Conservation (phyloP, 1,140 invertebrate genomes). For the Prorops nasuta region DNA sequence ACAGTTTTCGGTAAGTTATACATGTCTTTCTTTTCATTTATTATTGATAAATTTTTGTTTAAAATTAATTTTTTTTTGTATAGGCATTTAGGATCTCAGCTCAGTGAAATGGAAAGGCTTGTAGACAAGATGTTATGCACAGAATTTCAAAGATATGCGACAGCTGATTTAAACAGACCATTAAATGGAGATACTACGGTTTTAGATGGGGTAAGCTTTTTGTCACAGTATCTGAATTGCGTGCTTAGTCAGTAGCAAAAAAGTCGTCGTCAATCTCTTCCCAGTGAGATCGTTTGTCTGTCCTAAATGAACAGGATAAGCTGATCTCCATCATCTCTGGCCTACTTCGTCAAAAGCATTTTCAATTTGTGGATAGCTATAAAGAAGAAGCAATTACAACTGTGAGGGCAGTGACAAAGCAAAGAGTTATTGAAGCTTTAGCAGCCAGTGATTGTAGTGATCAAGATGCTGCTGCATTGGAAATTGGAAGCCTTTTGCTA, state of each 20-base stretch:
- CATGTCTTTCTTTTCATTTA: conserved; percentile 5
- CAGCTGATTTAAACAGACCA: conserved; percentile 88
- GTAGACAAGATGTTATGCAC: conserved; percentile 96
- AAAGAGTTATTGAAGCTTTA: conserved; percentile 79
- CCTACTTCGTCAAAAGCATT: conserved; percentile 80
- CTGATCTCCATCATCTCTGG: conserved; percentile 86
- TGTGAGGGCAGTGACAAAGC: conserved; percentile 85
- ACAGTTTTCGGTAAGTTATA: conserved; percentile 74
- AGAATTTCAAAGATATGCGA: conserved; percentile 91
- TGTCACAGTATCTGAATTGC: not conserved
- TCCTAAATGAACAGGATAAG: conserved; percentile 67
- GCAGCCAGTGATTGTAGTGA: conserved; percentile 64
- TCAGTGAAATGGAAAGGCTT: conserved; percentile 94
- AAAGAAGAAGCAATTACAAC: conserved; percentile 87
- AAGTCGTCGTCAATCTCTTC: conserved; percentile 22
- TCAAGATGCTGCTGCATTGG: conserved; percentile 52
- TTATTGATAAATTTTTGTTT: conserved; percentile 1
- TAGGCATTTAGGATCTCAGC: conserved; percentile 90
- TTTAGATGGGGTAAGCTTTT: conserved; percentile 60
- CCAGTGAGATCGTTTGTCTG: conserved; percentile 29
- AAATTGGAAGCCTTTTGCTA: conserved; percentile 61
- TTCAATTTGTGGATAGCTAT: conserved; percentile 85
- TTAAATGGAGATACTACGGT: conserved; percentile 65
- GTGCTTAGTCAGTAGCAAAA: conserved; percentile 22
- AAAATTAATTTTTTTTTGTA: conserved; percentile 5